phyloP scores from a whole-genome alignment of 2,888 invertebrate species.

The Hirtodrosophila trivittata region DNA sequence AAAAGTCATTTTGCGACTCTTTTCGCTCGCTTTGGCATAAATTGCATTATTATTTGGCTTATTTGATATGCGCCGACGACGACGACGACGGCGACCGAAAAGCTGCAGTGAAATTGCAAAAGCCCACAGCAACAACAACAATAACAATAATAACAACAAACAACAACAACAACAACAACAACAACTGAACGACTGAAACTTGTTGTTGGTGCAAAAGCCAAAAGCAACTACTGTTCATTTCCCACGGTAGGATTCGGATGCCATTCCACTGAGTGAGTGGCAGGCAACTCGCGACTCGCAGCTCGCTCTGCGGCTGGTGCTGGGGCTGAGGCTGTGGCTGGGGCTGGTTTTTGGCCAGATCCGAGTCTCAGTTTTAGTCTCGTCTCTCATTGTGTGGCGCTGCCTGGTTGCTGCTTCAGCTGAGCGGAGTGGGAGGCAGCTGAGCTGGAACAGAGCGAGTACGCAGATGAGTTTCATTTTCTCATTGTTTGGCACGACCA shows the following conservation, averaged over 20 bases:
- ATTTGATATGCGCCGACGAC: conserved; percentile 75
- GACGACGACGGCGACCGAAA: conserved; percentile 42
- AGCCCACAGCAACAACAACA: conserved; percentile 41
- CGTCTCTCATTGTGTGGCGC: conserved; percentile 51
- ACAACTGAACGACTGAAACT: conserved; percentile 53
- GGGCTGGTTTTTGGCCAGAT: conserved; percentile 18
- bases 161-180: conserved; percentile 18
- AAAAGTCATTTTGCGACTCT: conserved; percentile 61
- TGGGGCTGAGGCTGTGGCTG: conserved; percentile 2
- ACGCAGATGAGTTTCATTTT: conserved; percentile 73
- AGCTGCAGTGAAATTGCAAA: conserved; percentile 76
- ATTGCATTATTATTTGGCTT: conserved; percentile 78
- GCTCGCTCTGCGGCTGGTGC: conserved; percentile 24
- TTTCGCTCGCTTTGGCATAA: conserved; percentile 70
- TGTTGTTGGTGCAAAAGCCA: conserved; percentile 70
- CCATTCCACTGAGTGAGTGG: conserved; percentile 75
- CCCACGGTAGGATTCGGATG: conserved; percentile 82
- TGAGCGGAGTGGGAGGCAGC: conserved; percentile 38
- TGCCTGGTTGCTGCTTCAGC: conserved; percentile 6
- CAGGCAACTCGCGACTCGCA: conserved; percentile 52
- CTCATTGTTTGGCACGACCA: conserved; percentile 68
- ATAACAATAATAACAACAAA: conserved; percentile 30
- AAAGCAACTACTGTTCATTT: conserved; percentile 83
- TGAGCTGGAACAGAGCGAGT: conserved; percentile 57
- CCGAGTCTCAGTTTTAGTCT: conserved; percentile 12